Evolutionary conservation across 2,797 vertebrate species (phyloP).

Genomic region (Catharus ustulatus): DNA sequence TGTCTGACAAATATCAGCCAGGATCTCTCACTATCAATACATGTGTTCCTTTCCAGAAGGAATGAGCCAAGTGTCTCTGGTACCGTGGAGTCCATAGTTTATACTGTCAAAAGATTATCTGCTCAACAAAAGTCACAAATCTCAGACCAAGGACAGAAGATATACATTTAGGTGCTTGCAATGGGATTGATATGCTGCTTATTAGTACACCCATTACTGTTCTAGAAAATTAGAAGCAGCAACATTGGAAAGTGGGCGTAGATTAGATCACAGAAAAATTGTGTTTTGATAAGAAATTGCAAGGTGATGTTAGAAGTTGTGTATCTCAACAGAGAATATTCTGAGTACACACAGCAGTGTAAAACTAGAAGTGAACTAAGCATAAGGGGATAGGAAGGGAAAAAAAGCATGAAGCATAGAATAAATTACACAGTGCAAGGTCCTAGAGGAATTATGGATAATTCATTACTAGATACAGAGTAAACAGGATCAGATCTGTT

Average conservation of each 20-base stretch:
- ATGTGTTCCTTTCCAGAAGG: neutral
- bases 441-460: constrained; percentile 22
- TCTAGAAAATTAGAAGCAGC: neutral
- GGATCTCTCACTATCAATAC: neutral
- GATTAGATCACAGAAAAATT: neutral
- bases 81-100: neutral
- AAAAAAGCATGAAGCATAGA: rapidly evolving
- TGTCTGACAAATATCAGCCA: neutral
- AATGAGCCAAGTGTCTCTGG: neutral
- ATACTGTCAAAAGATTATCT: neutral
- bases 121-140: neutral
- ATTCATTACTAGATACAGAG: constrained; percentile 37
- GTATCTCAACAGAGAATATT: neutral
- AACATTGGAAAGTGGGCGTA: neutral
- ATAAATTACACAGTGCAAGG: neutral
- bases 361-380: neutral
- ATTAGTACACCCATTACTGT: neutral
- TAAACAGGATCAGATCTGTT: constrained; percentile 40
- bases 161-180: neutral
- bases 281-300: neutral
- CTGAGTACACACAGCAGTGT: neutral
- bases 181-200: neutral
- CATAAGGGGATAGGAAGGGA: neutral
- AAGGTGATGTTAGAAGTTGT: neutral
- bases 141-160: neutral